Base-by-base conservation (phyloP, 2,797 vertebrate genomes). In the Paguma larvata region DNA sequence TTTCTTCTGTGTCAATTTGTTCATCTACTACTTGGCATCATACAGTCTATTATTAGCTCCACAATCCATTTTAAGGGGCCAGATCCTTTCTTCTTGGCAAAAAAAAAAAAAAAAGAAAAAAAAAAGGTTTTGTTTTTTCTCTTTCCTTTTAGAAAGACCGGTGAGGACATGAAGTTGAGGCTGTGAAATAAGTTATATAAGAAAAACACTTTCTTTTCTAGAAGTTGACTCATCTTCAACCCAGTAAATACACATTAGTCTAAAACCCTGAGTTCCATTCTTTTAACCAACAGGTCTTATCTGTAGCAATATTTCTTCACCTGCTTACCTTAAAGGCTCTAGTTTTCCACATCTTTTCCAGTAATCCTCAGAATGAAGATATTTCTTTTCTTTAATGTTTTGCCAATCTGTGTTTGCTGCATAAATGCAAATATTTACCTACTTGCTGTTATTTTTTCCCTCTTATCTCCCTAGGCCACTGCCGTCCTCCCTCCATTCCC, bases 181-280 rank as follows among this genome's bases (percentile, higher is more conserved):
- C 25, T 82, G 0, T 97, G 85, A 63, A 62, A 38, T 88, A 59
- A 75, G 18, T 46, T 25, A 44, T 4, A 44, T 38, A 53, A 78
- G 51, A 62, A 85, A 95, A 97, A 79, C 72, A n/a, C 89, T 63
- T 89, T 91, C 38, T 21, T 93, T 73, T 89, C 82, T 41, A 8
- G 32, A 56, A 85, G 14, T 59, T 86, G 72, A 68, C 90, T 89
- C 77, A 34, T 88, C 92, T 93, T 93, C 48, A 83, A 59, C 19
- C 44, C 53, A 51, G 21, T 68, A 68, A 77, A n/a, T 68, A 62
- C 2, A 34, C 1, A 3, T 72, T 34, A 6, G 2, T 46, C 44
- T 95, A 46, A 53, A 86, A 83, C 75, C 21, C 19, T 12, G 62
- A 78, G 44, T 62, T 51, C 27, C 13, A 32, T 16, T 78, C 34